Base-by-base conservation (phyloP, 2,888 invertebrate genomes). In the Stegana nigrithorax region DNA sequence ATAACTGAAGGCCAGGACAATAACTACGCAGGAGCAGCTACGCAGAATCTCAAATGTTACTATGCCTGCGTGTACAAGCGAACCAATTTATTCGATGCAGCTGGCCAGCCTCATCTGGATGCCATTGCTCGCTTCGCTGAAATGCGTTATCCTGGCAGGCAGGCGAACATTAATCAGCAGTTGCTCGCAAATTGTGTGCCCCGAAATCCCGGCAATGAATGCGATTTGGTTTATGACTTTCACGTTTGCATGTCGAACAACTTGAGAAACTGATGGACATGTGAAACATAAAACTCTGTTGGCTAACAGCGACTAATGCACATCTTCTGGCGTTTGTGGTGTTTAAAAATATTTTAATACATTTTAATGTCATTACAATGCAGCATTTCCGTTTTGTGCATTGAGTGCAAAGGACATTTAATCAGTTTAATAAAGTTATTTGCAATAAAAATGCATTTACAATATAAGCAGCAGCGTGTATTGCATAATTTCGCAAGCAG, bases 361-460 rank as follows among this genome's bases (percentile, higher is more conserved):
- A 17, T 44, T 29, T 29, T 51, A 51, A 27, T 17, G 4, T 4
- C 25, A 27, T 51, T 26, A 26, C 10, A 51, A 25, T 14, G 27
- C 17, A 17, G 14, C 44, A 44, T 44, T 44, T 44, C 17, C 17
- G 44, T n/a, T 51, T 51, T 26, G 14, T 19, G 8, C 50, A 51
- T 7, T 7, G 39, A 27, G n/a, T 56, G 53, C 21, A 57, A 66
- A 60, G 19, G 6, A n/a, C 59, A 29, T 59, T 50, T 32, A 36
- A 67, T 68, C 60, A 68, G 63, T 69, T 62, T 68, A 75, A 75
- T 75, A 78, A 73, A 79, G 62, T 68, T 73, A 68, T 71, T 73
- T 59, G 67, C 69, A 65, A 72, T 73, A 78, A 73, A 73, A 76
- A 76, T 65, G 70, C 76, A 68, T 68, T 67, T 70, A 55, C 36